Conservation (phyloP, 2,888 invertebrate genomes). For the Trisateles emortualis region DNA sequence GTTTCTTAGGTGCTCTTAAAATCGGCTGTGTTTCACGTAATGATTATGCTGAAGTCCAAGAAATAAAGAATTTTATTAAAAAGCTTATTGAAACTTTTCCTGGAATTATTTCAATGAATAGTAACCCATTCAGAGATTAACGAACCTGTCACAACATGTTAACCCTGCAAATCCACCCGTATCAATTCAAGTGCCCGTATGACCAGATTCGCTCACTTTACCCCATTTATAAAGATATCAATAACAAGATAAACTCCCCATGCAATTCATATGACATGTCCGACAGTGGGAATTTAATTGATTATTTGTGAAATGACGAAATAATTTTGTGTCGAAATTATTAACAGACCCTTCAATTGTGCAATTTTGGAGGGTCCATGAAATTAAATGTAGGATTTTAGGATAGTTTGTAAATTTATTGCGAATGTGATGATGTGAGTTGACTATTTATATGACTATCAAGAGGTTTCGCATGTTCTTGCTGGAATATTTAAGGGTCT, state of each 20-base stretch:
- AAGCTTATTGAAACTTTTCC: neutral
- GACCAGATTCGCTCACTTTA: conserved; percentile 77
- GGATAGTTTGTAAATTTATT: conserved; percentile 14
- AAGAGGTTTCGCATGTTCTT: neutral
- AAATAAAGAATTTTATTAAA: neutral
- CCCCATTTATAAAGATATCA: conserved; percentile 84
- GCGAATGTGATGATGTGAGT: neutral
- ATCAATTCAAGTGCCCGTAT: conserved; percentile 80
- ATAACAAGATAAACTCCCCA: conserved; percentile 78
- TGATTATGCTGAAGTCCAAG: no score
- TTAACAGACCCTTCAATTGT: conserved; percentile 55
- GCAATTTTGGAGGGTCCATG: conserved; percentile 30
- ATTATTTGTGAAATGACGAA: conserved; percentile 74
- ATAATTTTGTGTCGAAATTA: conserved; percentile 69
- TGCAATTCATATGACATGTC: conserved; percentile 57
- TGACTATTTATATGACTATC: neutral
- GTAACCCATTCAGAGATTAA: conserved; percentile 56
- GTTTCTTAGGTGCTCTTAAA: no score
- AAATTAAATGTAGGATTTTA: conserved; percentile 9
- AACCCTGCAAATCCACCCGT: conserved; percentile 71
- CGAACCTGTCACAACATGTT: conserved; percentile 73
- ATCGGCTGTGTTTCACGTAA: no score
- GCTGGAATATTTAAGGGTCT: conserved; percentile 21
- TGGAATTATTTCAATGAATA: conserved; percentile 11
- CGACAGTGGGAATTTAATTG: conserved; percentile 77